Evolutionary conservation across 2,797 vertebrate species (phyloP).

Genomic region (Dromococcyx pavoninus): DNA sequence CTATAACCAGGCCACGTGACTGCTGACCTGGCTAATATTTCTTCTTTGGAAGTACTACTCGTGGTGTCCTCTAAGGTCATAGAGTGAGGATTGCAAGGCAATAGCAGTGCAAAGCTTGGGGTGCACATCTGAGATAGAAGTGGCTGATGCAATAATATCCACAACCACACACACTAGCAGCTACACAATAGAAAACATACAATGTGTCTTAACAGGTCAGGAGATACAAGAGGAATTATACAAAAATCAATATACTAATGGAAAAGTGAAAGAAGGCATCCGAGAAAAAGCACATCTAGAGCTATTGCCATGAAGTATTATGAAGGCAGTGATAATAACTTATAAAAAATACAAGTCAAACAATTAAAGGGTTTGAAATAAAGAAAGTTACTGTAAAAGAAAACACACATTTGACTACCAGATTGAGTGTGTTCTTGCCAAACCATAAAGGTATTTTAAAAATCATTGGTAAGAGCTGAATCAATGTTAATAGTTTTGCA

Average conservation of each 20-base stretch:
- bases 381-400: no score
- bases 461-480: no score
- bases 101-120: neutral
- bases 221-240: neutral
- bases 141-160: neutral
- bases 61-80: neutral
- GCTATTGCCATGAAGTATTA: neutral
- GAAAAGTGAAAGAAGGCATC: neutral
- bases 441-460: no score
- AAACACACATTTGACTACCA: no score
- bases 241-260: neutral
- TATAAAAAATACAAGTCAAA: neutral
- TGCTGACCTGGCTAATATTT: neutral
- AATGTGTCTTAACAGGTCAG: neutral
- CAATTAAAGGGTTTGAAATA: no score
- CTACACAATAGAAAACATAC: neutral
- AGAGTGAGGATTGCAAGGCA: neutral
- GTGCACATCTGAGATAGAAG: neutral
- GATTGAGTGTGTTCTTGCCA: no score
- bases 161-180: neutral
- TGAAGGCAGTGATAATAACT: neutral
- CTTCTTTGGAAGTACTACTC: neutral
- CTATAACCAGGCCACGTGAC: neutral
- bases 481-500: no score
- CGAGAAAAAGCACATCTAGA: neutral